These are phyloP conservation scores for Alligator mississippiensis DNA, from an alignment of 2,113 vertebrate genomes.

Conservation along the genomic window DNA sequence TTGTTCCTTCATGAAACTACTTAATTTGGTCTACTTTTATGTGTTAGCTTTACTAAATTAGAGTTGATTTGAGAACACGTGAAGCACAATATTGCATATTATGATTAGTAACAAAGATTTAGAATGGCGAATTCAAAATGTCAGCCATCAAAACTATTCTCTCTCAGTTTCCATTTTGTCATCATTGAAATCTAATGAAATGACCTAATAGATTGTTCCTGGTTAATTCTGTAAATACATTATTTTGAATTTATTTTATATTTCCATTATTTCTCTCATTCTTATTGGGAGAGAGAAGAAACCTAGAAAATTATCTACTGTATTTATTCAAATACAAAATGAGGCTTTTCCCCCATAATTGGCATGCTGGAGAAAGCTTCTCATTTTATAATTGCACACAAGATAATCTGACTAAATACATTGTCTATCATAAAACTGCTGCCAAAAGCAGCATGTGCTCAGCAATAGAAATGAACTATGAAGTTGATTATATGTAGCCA, in stretches of 20 bases:
- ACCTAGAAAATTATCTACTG: not conserved
- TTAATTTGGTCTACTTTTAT: not conserved
- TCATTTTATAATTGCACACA: no score
- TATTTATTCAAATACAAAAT: no score
- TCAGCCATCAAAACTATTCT: not conserved
- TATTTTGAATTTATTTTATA: not conserved
- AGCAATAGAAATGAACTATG: no score
- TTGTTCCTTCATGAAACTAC: not conserved
- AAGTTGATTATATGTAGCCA: no score
- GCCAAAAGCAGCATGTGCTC: no score
- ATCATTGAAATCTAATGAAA: not conserved
- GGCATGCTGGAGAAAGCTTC: no score
- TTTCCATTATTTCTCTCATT: not conserved
- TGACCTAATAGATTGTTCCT: not conserved
- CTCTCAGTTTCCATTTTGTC: not conserved
- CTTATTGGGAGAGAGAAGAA: not conserved
- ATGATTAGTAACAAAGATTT: not conserved
- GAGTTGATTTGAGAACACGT: rapidly evolving
- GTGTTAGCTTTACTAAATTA: not conserved
- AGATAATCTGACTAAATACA: no score
- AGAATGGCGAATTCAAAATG: not conserved
- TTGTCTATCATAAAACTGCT: no score
- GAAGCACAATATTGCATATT: not conserved
- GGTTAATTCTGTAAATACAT: not conserved
- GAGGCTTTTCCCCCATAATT: no score